Evolutionary conservation across 2,888 invertebrate genomes (phyloP), one percentile per base, ranked within the genome.

Genomic region (Diplolepis rosae): DNA sequence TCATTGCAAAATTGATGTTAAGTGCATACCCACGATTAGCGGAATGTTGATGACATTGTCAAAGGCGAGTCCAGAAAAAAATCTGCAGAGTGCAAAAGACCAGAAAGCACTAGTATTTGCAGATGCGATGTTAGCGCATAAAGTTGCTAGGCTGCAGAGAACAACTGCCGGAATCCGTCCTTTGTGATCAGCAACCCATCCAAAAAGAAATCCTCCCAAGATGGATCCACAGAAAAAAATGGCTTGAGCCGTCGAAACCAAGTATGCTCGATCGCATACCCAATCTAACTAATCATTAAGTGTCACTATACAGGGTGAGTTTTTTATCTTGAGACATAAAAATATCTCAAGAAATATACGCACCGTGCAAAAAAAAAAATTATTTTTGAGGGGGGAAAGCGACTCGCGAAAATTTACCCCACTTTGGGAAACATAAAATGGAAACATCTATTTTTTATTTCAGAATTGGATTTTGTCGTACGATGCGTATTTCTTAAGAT

Each of bases 41-140:
- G 91, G 90, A 87, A 91, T 90, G 72, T 90, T 90, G 83, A 90
- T 90, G 80, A 89, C 90, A 77, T 90, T 91, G 83, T 91, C 91
- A 83, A 90, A 91, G 7, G 90, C 90, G 75, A 91, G 80, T 35
- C 91, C 91, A 15, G 90, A 89, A 42, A 91, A 83, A 79, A 91
- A 91, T 54, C 91, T 84, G 73, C 90, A 89, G 2, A 89, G 45
- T 5, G 89, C 88, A 79, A 91, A 92, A 0, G 88, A 80, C 85
- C 88, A 87, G 80, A 91, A 90, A 52, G 84, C 83, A 22, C 84
- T 85, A n/a, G 87, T 80, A 56, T 85, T 87, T 0, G 90, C 89
- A 1, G 91, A 90, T 13, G 89, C 88, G 24, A 90, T 81, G 1
- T 90, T 90, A 1, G 89, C 90, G 1, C 89, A 30, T n/a, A 89